Evolutionary conservation across 1,140 invertebrate genomes (phyloP).

Genomic region (Drosophila mauritiana): DNA sequence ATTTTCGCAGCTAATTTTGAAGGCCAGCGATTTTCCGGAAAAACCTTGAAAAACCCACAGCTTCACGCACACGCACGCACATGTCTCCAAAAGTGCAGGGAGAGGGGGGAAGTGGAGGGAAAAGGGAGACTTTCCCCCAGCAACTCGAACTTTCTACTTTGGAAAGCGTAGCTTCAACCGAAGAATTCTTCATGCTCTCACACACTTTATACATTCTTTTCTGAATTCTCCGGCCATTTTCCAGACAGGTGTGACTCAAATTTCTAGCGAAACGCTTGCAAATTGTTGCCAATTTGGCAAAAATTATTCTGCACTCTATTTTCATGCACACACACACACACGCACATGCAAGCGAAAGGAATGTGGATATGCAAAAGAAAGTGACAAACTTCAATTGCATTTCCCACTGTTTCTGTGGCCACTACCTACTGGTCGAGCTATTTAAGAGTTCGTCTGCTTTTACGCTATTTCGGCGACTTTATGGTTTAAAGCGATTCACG

Average conservation of each 20-base stretch:
- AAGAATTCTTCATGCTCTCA: background rate
- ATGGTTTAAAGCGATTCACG: background rate
- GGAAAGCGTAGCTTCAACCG: constrained; percentile 13
- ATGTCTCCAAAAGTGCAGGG: constrained; percentile 23
- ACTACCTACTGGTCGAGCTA: constrained; percentile 1
- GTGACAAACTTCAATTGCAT: background rate
- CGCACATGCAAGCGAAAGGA: constrained; percentile 35
- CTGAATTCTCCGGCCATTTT: constrained; percentile 8
- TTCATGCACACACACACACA: constrained; percentile 54
- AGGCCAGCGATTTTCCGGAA: constrained; percentile 41
- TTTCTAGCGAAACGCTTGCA: constrained; percentile 50
- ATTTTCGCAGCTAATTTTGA: constrained; percentile 40
- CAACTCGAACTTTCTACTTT: constrained; percentile 47
- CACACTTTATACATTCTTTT: constrained; percentile 13
- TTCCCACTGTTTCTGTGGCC: background rate
- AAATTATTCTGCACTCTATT: constrained; percentile 57
- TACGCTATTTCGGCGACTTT: background rate
- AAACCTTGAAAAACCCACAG: constrained; percentile 71
- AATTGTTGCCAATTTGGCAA: constrained; percentile 75
- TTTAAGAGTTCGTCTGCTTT: background rate
- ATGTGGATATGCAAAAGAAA: constrained; percentile 63
- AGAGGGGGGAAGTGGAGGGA: background rate
- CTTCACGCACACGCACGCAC: constrained; percentile 47
- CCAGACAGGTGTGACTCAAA: constrained; percentile 47
- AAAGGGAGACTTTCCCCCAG: constrained; percentile 34